Base-by-base conservation (phyloP, 2,888 invertebrate genomes). In the Itoplectis maculator region DNA sequence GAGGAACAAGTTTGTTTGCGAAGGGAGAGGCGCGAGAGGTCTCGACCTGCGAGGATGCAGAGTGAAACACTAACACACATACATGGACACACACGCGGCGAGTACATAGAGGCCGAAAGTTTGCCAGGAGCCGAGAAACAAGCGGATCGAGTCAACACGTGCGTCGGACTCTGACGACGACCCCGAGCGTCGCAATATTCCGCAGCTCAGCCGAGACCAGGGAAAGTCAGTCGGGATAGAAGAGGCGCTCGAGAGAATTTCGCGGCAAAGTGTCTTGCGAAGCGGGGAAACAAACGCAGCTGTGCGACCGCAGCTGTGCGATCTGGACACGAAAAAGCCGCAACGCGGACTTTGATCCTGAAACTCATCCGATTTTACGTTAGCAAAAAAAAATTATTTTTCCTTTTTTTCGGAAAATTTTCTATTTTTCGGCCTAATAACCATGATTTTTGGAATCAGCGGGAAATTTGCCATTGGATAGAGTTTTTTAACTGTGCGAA, bases 141-240 rank as follows among this genome's bases (percentile, higher is more conserved):
- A 68, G 18, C 29, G 18, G 35, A 35, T 37, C 15, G 49, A 68
- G 68, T 70, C 69, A 35, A 77, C 61, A 70, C 69, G 77, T 70
- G 70, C 54, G 73, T 61, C 66, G 51, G 7, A n/a, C n/a, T 47
- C 56, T 20, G 51, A 9, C 20, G 23, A 23, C 9, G 23, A 54
- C 51, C 56, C 13, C 56, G 11, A 29, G 23, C 56, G 13, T 6
- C 29, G 56, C 47, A 18, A 20, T 20, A 54, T 23, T 23, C 54
- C 20, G 2, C 20, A 23, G 56, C 56, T 56, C 11, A 29, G 29
- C n/a, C 7, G n/a, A 15, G 6, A 29, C 29, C 29, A 5, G 5
- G 3, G 29, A 29, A 5, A 29, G 29, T 29, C 29, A 29, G 47
- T 47, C 7, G 15, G 7, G 15, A 37, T 37, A 15, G 37, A n/a